phyloP scores from a whole-genome alignment of 2,888 invertebrate genomes.

The Cacoxenus indagator region DNA sequence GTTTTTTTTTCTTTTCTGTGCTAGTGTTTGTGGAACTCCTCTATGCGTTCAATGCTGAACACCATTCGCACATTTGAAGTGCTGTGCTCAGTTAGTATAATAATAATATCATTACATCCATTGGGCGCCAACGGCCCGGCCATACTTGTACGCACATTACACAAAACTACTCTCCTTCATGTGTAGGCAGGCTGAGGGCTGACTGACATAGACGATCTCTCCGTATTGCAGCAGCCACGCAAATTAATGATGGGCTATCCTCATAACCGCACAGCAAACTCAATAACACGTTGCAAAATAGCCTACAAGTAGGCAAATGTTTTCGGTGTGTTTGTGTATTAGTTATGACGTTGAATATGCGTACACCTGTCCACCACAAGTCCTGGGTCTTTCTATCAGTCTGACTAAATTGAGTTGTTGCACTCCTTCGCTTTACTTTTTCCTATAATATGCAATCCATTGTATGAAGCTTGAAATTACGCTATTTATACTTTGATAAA shows the following conservation, averaged over 20 bases:
- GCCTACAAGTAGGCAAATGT: slow-evolving; percentile 35
- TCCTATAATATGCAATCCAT: not conserved
- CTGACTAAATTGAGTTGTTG: not conserved
- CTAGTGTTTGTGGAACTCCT: not conserved
- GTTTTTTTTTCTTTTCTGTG: not conserved
- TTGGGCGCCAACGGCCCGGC: not conserved
- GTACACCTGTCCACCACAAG: not conserved
- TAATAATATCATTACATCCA: not conserved
- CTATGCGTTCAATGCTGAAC: not conserved
- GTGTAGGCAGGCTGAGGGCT: no score
- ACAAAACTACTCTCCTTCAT: not conserved
- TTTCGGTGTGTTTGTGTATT: slow-evolving; percentile 31
- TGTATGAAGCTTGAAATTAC: not conserved
- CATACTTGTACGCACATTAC: not conserved
- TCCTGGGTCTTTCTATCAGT: not conserved
- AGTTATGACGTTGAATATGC: slow-evolving; percentile 14
- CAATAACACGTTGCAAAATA: slow-evolving; percentile 18
- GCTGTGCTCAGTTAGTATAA: not conserved
- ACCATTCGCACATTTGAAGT: not conserved
- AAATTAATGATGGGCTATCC: slow-evolving; percentile 15
- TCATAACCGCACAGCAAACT: not conserved
- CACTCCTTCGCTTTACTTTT: not conserved
- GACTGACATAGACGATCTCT: no score
- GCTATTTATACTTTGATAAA: not conserved
- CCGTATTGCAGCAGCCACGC: not conserved